Evolutionary conservation across 2,888 invertebrate species (phyloP).

Genomic region (Melikaiella ostensackeni): DNA sequence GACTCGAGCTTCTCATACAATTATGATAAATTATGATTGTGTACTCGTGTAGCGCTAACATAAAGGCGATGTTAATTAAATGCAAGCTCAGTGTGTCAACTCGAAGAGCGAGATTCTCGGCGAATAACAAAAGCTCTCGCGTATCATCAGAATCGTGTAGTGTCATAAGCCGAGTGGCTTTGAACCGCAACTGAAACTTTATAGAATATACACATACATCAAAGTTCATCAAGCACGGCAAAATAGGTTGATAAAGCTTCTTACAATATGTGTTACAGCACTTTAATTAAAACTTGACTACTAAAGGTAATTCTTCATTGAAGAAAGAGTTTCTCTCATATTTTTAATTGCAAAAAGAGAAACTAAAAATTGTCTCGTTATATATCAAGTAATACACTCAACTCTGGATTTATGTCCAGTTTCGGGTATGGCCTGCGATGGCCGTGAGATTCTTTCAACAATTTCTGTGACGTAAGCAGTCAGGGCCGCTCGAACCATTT

Average conservation of each 20-base stretch:
- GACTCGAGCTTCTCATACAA: neutral
- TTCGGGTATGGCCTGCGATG: no score
- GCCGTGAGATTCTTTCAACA: no score
- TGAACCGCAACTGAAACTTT: neutral
- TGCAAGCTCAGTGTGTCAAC: conserved; percentile 10
- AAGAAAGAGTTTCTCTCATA: no score
- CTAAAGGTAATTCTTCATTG: no score
- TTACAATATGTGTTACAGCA: neutral
- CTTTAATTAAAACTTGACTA: no score
- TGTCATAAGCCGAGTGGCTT: conserved; percentile 2
- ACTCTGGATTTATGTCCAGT: no score
- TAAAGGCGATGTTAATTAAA: conserved; percentile 9
- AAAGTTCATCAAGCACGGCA: neutral
- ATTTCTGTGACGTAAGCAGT: no score
- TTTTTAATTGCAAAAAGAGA: no score
- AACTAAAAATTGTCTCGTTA: no score
- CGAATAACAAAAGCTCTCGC: conserved; percentile 1
- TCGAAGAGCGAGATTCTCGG: neutral
- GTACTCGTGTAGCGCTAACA: neutral
- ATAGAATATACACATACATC: neutral
- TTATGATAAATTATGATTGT: neutral
- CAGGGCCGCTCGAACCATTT: no score
- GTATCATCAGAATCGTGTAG: neutral
- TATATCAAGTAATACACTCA: neutral
- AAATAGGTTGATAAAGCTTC: conserved; percentile 3